These are phyloP conservation scores for Toxotes lorentzi DNA, from an alignment of 2,797 vertebrate genomes.

Conservation along the genomic window DNA sequence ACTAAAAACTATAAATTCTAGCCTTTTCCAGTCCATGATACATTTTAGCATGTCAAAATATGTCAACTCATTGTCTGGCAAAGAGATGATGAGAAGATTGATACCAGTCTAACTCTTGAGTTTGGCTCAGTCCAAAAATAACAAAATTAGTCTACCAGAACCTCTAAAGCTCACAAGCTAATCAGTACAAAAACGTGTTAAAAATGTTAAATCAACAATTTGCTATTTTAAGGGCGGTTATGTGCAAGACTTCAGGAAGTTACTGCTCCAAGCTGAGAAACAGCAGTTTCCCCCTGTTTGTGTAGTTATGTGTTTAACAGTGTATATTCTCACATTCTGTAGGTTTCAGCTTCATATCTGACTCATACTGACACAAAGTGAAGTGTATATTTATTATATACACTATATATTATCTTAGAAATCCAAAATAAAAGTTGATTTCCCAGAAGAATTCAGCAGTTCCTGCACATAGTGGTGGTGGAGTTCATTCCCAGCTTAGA, in stretches of 20 bases:
- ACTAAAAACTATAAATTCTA: neutral
- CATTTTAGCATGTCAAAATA: neutral
- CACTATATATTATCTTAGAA: neutral
- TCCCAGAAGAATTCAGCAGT: neutral
- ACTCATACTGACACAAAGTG: neutral
- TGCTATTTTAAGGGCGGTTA: neutral
- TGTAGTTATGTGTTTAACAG: neutral
- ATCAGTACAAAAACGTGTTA: neutral
- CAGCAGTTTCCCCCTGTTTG: neutral
- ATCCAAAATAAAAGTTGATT: conserved; percentile 23
- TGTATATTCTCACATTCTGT: neutral
- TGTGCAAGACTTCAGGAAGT: neutral
- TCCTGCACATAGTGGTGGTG: neutral
- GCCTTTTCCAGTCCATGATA: neutral
- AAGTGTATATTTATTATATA: neutral
- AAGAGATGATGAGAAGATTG: neutral
- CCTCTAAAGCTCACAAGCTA: conserved; percentile 7
- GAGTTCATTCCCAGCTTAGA: conserved; percentile 14
- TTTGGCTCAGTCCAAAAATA: neutral
- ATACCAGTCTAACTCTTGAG: neutral
- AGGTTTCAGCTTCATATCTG: neutral
- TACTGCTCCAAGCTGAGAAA: neutral
- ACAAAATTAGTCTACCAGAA: neutral
- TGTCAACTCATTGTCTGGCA: neutral
- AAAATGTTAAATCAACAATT: neutral